phyloP scores from a whole-genome alignment of 2,888 invertebrate genomes.

The Euclidia mi region DNA sequence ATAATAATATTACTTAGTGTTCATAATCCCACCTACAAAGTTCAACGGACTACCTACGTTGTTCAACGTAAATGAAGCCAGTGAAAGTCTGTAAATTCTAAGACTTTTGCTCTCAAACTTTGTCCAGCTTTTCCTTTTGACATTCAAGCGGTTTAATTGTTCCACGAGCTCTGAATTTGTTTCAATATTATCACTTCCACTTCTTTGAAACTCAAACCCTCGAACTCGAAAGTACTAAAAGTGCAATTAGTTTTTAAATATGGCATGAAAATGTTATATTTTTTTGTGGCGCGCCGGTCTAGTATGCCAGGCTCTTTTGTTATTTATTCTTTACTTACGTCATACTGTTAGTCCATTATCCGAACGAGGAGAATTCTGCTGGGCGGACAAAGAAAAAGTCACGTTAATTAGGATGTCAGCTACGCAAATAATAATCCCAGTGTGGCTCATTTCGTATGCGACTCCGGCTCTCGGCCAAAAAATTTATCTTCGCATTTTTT shows the following conservation, averaged over 20 bases:
- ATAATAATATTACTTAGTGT: conserved; percentile 45
- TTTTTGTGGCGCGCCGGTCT: conserved; percentile 24
- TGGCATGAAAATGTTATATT: conserved; percentile 42
- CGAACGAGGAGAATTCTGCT: conserved; percentile 69
- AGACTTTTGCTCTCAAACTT: conserved; percentile 75
- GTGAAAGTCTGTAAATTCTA: conserved; percentile 66
- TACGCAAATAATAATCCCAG: conserved; percentile 85
- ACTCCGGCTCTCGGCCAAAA: conserved; percentile 74
- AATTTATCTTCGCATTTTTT: conserved; percentile 82
- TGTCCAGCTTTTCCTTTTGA: conserved; percentile 76
- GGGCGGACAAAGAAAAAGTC: conserved; percentile 78
- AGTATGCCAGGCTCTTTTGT: conserved; percentile 49
- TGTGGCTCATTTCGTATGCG: conserved; percentile 84
- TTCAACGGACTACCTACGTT: conserved; percentile 43
- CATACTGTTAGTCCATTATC: conserved; percentile 65
- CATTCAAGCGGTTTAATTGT: conserved; percentile 82
- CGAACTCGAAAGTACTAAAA: conserved; percentile 58
- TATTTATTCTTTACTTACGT: conserved; percentile 57
- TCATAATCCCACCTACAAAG: conserved; percentile 50
- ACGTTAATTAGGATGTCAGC: conserved; percentile 87
- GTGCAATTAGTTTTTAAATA: conserved; percentile 63
- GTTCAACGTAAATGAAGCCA: conserved; percentile 59
- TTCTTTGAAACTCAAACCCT: conserved; percentile 66
- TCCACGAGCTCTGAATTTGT: conserved; percentile 71
- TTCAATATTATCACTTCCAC: conserved; percentile 63